Evolutionary conservation across 2,113 vertebrate species (phyloP), one percentile per base, ranked within the genome.

Genomic region (Puma concolor): DNA sequence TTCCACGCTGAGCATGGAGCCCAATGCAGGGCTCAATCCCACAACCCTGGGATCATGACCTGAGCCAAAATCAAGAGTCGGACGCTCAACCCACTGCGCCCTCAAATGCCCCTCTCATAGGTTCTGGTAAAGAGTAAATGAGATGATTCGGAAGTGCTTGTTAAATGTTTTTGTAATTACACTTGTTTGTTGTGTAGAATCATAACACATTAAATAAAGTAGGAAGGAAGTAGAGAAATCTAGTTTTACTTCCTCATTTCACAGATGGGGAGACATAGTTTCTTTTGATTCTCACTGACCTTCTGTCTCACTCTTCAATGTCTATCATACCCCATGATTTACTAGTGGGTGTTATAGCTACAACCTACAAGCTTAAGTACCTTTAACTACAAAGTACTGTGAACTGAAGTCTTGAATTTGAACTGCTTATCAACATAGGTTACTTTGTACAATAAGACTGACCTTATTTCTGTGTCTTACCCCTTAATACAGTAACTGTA

Each of bases 101-200:
- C 57, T 60, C 57, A 60, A 21, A 23, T 38, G n/a, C 50, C 27
- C 5, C 41, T 67, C 15, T 50, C 9, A 25, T n/a, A 83, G 23
- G 11, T 52, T 44, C 36, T 72, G 85, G 41, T 72, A 64, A 27
- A 57, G 54, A 72, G 14, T 80, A 41, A 89, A 91, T 14, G 69
- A 84, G 36, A 38, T 11, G 12, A 71, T 60, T 29, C 52, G 38
- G n/a, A 95, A 79, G 31, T 93, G 74, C 31, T 82, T 29, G 60
- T 15, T 88, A 91, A 63, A 54, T 74, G 60, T 54, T 97, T 95
- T 97, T 95, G 89, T 88, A 77, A 72, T 67, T 85, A 88, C 21
- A 21, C n/a, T 72, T 31, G 25, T 88, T 38, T 41, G 31, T 88
- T 41, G 66, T 50, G 3, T 64, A 95, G 38, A 91, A 50, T 72